phyloP scores from a whole-genome alignment of 2,797 vertebrate species.

The Scolopax bukidnonensis region DNA sequence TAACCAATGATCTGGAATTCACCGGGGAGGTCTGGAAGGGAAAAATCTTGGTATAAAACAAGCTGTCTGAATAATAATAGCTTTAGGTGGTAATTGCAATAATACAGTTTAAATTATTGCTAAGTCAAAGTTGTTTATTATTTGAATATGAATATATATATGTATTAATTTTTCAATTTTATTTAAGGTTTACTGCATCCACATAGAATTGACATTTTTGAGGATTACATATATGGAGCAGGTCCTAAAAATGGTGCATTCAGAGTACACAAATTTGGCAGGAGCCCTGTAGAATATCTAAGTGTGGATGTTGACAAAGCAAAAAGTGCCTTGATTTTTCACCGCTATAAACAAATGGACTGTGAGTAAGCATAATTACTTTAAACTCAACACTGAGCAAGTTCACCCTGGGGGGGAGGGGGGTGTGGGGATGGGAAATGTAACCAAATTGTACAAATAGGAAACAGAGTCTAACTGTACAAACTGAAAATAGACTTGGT shows the following conservation, averaged over 20 bases:
- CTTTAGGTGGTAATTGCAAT: neutral
- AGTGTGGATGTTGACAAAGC: slow-evolving; percentile 89
- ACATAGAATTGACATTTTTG: slow-evolving; percentile 95
- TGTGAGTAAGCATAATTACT: slow-evolving; percentile 81
- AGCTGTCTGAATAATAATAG: neutral
- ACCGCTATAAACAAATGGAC: slow-evolving; percentile 94
- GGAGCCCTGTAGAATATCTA: slow-evolving; percentile 84
- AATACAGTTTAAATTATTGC: neutral
- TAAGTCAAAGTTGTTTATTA: neutral
- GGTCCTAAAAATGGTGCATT: slow-evolving; percentile 93
- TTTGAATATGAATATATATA: neutral
- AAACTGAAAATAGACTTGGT: neutral
- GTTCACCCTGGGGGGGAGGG: neutral
- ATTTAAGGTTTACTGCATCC: slow-evolving; percentile 91
- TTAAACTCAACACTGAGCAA: neutral
- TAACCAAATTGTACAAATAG: neutral
- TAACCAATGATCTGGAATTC: neutral
- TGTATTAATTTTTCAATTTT: neutral
- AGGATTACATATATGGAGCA: slow-evolving; percentile 96
- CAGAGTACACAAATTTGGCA: slow-evolving; percentile 93
- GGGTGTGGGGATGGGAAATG: too few relatives aligned
- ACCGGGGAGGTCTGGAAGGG: neutral
- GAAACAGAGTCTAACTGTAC: neutral
- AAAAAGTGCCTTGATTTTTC: slow-evolving; percentile 91
- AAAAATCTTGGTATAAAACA: neutral